A percentile compares a stretch with the other conserved stretches of the same genome.
Conservation (phyloP, 2,113 vertebrate genomes). For the Gobius niger region DNA sequence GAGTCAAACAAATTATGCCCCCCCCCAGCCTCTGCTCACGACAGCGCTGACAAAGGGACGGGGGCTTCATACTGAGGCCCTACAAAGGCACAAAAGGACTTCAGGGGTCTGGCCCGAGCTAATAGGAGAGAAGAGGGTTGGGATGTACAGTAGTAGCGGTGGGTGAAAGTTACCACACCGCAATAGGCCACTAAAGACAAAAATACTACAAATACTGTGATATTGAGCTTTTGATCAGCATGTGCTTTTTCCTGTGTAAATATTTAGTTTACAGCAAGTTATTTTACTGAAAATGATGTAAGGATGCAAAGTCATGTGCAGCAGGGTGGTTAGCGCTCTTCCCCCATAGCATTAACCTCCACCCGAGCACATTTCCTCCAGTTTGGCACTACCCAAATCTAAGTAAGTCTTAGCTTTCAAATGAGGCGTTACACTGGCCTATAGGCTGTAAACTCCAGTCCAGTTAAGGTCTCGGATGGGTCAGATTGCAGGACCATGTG, state of each 20-base stretch:
- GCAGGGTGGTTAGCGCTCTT: no score
- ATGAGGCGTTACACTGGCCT: no score
- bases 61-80: conserved; percentile 49
- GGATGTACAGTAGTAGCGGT: conserved; percentile 26
- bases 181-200: background rate
- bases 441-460: no score
- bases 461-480: no score
- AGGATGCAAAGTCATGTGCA: no score
- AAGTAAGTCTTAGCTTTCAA: no score
- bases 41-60: conserved; percentile 61
- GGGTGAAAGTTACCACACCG: conserved; percentile 33
- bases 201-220: conserved; percentile 20
- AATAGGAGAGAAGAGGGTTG: conserved; percentile 33
- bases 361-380: no score
- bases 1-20: conserved; percentile 28
- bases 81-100: conserved; percentile 65
- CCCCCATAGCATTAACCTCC: no score
- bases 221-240: background rate
- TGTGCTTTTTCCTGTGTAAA: background rate
- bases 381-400: no score
- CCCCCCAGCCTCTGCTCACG: conserved; percentile 48
- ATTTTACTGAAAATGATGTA: background rate
- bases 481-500: no score
- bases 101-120: conserved; percentile 48
- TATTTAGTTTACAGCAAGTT: background rate